Evolutionary conservation across 2,888 invertebrate species (phyloP).

Genomic region (Xylophagus ater): DNA sequence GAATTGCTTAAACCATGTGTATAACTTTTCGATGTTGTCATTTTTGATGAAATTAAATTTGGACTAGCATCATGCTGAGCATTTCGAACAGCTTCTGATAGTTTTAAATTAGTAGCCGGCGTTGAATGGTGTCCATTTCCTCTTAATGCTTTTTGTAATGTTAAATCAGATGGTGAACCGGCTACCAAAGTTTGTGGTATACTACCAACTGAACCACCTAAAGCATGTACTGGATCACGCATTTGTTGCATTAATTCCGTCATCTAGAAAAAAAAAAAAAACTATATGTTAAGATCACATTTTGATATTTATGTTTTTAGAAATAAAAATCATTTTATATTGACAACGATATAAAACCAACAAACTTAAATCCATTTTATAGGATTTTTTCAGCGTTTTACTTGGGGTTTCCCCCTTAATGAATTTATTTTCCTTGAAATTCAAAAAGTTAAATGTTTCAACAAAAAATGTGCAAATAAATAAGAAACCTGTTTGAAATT

Average conservation of each 20-base stretch:
- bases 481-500: too few relatives aligned
- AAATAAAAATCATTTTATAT: too few relatives aligned
- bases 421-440: too few relatives aligned
- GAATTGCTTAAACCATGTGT: conserved; percentile 38
- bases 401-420: too few relatives aligned
- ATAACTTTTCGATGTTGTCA: conserved; percentile 38
- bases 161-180: conserved; percentile 20
- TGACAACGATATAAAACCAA: too few relatives aligned
- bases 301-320: too few relatives aligned
- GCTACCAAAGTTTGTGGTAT: conserved; percentile 36
- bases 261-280: conserved; percentile 32
- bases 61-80: conserved; percentile 38
- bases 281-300: too few relatives aligned
- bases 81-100: conserved; percentile 33
- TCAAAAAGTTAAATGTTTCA: too few relatives aligned
- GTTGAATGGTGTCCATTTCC: conserved; percentile 33
- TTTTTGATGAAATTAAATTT: conserved; percentile 33
- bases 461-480: too few relatives aligned
- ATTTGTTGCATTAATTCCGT: conserved; percentile 40
- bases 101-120: conserved; percentile 36
- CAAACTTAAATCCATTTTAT: too few relatives aligned
- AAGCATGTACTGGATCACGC: conserved; percentile 38
- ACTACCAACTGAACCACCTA: conserved; percentile 38
- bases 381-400: too few relatives aligned
- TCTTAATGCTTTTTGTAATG: conserved; percentile 24